phyloP scores from a whole-genome alignment of 2,797 vertebrate genomes.

The Melanotaenia maccullochi region DNA sequence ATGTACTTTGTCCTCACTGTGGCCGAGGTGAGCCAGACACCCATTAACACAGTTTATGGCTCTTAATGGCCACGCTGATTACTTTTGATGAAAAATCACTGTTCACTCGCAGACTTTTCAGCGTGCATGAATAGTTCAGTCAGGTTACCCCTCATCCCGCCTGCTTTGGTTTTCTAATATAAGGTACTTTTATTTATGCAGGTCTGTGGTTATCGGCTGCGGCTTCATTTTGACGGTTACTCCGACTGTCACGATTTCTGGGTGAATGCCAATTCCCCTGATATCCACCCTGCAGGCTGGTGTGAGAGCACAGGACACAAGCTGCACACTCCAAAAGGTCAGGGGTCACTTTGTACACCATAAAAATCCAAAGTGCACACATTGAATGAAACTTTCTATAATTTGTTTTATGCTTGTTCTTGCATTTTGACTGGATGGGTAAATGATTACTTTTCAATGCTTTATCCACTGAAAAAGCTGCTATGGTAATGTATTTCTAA shows the following conservation, averaged over 20 bases:
- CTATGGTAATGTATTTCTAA: background rate
- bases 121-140: constrained; percentile 1
- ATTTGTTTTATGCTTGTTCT: background rate
- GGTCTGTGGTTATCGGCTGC: constrained; percentile 94
- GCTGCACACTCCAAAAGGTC: constrained; percentile 96
- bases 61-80: background rate
- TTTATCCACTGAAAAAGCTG: background rate
- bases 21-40: constrained; percentile 87
- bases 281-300: constrained; percentile 94
- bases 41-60: constrained; percentile 13
- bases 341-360: constrained; percentile 28
- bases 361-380: background rate
- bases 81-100: constrained; percentile 11
- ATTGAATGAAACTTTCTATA: background rate
- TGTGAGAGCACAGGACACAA: constrained; percentile 95
- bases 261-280: constrained; percentile 93
- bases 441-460: background rate
- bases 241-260: constrained; percentile 98
- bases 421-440: background rate
- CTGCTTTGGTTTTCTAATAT: constrained; percentile 3
- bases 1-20: constrained; percentile 98
- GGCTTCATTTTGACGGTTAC: constrained; percentile 98
- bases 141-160: background rate
- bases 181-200: constrained; percentile 54
- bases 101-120: background rate